phyloP scores from a whole-genome alignment of 1,140 invertebrate species.

The Samia ricini region DNA sequence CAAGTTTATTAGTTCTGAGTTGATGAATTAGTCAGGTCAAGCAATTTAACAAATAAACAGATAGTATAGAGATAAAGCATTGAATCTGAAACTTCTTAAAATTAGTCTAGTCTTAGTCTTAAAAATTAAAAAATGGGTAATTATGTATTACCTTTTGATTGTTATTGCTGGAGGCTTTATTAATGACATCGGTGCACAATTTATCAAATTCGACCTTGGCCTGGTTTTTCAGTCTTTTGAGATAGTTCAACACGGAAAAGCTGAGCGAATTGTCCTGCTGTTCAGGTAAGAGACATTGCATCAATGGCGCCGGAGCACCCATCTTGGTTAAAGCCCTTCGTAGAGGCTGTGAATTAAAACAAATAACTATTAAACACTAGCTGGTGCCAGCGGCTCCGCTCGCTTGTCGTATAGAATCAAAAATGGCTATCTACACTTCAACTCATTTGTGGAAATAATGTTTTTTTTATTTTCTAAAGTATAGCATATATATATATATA shows the following conservation, averaged over 20 bases:
- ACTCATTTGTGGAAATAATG: too few relatives aligned
- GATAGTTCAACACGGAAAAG: constrained; percentile 95
- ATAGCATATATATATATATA: too few relatives aligned
- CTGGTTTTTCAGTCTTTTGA: constrained; percentile 97
- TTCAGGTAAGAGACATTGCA: constrained; percentile 92
- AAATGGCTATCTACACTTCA: too few relatives aligned
- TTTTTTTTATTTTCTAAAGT: too few relatives aligned
- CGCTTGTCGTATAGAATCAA: too few relatives aligned
- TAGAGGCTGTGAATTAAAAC: constrained; percentile 82
- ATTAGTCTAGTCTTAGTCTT: too few relatives aligned
- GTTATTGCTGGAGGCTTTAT: constrained; percentile 67
- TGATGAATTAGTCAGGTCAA: too few relatives aligned
- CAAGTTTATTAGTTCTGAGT: too few relatives aligned
- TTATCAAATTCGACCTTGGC: constrained; percentile 97
- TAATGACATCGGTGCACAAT: constrained; percentile 82
- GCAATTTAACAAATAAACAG: too few relatives aligned
- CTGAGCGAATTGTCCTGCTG: constrained; percentile 86
- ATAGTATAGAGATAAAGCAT: too few relatives aligned
- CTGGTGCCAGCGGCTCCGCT: too few relatives aligned
- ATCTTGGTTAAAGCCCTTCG: constrained; percentile 94
- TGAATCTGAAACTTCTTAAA: too few relatives aligned
- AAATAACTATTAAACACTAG: not conserved
- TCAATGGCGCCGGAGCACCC: constrained; percentile 88
- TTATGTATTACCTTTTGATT: constrained; percentile 53
- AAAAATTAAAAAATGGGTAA: not conserved